Conservation (phyloP, 2,113 vertebrate genomes). For the Tympanuchus pallidicinctus region DNA sequence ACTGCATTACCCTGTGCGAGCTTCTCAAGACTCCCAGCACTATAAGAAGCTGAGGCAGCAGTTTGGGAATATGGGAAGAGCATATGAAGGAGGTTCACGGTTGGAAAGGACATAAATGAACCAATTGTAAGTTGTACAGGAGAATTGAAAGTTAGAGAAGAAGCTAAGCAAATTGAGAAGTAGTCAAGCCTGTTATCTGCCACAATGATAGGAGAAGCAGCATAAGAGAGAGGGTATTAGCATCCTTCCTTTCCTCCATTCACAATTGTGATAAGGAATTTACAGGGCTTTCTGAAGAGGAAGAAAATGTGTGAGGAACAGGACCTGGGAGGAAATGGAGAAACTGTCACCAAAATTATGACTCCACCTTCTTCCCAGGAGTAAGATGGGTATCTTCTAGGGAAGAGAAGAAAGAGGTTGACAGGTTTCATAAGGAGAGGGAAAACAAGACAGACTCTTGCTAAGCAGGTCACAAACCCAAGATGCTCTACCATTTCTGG, state of each 20-base stretch:
- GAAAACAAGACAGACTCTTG: neutral
- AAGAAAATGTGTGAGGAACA: neutral
- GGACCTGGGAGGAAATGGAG: neutral
- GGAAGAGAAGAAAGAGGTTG: neutral
- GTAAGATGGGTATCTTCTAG: neutral
- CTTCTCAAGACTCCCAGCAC: neutral
- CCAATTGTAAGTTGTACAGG: neutral
- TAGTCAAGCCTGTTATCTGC: neutral
- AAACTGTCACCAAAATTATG: constrained; percentile 22
- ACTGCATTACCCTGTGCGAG: constrained; percentile 9
- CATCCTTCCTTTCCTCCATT: neutral
- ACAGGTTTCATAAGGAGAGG: neutral
- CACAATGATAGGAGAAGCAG: neutral
- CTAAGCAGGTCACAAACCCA: neutral
- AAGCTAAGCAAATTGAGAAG: neutral
- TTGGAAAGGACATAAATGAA: neutral
- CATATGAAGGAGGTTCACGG: neutral
- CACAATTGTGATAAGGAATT: neutral
- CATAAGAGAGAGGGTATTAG: neutral
- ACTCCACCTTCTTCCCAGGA: neutral
- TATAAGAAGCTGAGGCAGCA: neutral
- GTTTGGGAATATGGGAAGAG: neutral
- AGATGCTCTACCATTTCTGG: neutral
- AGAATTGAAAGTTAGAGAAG: neutral
- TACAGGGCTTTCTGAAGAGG: neutral